Base-by-base conservation (phyloP, 2,113 vertebrate species). In the Piprites chloris region DNA sequence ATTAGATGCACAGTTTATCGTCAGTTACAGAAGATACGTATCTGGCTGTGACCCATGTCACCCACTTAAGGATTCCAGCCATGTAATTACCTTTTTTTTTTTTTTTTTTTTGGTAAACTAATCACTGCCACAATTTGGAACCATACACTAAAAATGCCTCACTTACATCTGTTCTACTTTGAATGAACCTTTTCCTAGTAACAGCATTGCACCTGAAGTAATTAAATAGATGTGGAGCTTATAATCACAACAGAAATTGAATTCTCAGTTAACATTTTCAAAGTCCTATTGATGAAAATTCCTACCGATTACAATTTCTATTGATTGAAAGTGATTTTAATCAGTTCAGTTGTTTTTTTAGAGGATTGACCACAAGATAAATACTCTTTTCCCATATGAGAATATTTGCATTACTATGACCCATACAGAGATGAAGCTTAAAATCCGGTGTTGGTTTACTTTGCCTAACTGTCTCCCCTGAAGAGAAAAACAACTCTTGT, bases 311-410 rank as follows among this genome's bases (percentile, higher is more conserved):
- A 90, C 15, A 4, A 83, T 86, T 92, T 50, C 27, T 90, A 95
- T 95, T 95, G 94, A 93, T 80, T 92, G 59, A 85, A 96, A 85
- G 14, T 87, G 12, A 95, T 89, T 85, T 94, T 82, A 89, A 93
- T 93, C 82, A 44, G 62, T 91, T 85, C 46, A n/a, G 74, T 62
- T 95, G 58, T 12, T 87, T 94, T 96, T 93, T 75, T 65, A 82
- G 46, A 87, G 67, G 50, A 87, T 39, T 96, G 94, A 91, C 46
- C 75, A 74, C 75, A 93, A 96, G 91, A 93, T 39, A 96, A 93
- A 95, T 83, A 87, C 7, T 66, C 71, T 87, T 93, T 85, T 89
- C 89, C 82, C 78, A 22, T 37, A 30, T 66, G 85, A 94, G 59
- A 90, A 63, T 91, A 85, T 94, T 94, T 93, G 20, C 67, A 32